These are phyloP conservation scores for Drosophila neotestacea DNA, from an alignment of 2,888 invertebrate genomes.

Conservation along the genomic window DNA sequence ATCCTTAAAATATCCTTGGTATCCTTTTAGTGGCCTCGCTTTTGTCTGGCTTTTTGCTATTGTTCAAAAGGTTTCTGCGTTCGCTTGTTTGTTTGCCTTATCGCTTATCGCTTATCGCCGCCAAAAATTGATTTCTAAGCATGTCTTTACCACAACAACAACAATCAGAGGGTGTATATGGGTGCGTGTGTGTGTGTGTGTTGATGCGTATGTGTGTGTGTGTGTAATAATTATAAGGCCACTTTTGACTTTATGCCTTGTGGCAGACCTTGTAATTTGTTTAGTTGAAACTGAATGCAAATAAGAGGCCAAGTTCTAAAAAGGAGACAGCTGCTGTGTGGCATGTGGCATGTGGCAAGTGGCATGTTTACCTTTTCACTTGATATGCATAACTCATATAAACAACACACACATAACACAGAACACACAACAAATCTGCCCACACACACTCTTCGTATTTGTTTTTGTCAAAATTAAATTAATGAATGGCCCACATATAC, in stretches of 20 bases:
- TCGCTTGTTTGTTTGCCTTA: conserved; percentile 52
- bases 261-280: conserved; percentile 63
- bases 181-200: neutral
- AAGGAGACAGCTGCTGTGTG: conserved; percentile 11
- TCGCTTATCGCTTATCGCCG: conserved; percentile 64
- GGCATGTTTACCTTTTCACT: conserved; percentile 59
- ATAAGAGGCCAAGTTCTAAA: conserved; percentile 51
- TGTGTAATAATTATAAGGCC: conserved; percentile 60
- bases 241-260: conserved; percentile 44
- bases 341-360: conserved; percentile 28
- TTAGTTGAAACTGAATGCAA: conserved; percentile 42
- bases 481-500: conserved; percentile 41
- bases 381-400: conserved; percentile 57
- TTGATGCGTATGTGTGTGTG: conserved; percentile 3
- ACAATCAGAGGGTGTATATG: neutral
- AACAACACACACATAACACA: conserved; percentile 39
- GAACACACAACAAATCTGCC: conserved; percentile 13
- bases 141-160: conserved; percentile 43
- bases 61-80: conserved; percentile 39
- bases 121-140: conserved; percentile 70
- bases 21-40: conserved; percentile 25
- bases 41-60: conserved; percentile 43
- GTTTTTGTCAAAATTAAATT: conserved; percentile 42
- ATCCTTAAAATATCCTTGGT: conserved; percentile 32
- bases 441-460: conserved; percentile 14